A percentile compares a stretch with the other conserved stretches of the same genome.
Conservation (phyloP, 2,113 vertebrate genomes). For the Silurus asotus region DNA sequence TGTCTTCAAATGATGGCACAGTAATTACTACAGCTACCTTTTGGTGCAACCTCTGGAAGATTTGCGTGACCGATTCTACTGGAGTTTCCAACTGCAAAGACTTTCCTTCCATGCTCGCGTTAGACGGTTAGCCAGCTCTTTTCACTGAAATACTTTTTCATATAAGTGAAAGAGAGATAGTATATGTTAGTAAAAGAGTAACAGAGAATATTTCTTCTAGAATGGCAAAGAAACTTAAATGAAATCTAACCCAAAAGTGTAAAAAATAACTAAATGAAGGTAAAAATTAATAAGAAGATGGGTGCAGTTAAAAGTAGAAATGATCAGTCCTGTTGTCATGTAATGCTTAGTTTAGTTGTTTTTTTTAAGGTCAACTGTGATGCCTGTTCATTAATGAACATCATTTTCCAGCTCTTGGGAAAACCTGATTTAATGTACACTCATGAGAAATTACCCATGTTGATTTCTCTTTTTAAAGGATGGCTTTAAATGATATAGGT, state of each 20-base stretch:
- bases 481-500: not conserved
- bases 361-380: not conserved
- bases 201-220: not conserved
- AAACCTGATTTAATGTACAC: not conserved
- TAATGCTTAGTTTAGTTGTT: not conserved
- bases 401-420: not conserved
- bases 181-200: not conserved
- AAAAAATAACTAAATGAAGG: not conserved
- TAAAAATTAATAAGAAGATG: not conserved
- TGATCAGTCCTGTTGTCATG: not conserved
- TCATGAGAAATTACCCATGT: constrained; percentile 49
- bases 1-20: constrained; percentile 87
- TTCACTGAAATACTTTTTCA: not conserved
- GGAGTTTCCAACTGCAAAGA: constrained; percentile 95
- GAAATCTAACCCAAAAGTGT: not conserved
- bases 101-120: constrained; percentile 90
- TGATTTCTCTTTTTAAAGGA: not conserved
- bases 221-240: too few relatives aligned
- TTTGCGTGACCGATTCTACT: constrained; percentile 92
- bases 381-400: not conserved
- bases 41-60: constrained; percentile 94
- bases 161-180: not conserved
- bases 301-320: not conserved
- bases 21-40: constrained; percentile 94
- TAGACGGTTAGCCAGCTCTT: constrained; percentile 82